Evolutionary conservation across 1,140 invertebrate species (phyloP), one percentile per base, ranked within the genome.

Genomic region (Octopus bimaculoides): DNA sequence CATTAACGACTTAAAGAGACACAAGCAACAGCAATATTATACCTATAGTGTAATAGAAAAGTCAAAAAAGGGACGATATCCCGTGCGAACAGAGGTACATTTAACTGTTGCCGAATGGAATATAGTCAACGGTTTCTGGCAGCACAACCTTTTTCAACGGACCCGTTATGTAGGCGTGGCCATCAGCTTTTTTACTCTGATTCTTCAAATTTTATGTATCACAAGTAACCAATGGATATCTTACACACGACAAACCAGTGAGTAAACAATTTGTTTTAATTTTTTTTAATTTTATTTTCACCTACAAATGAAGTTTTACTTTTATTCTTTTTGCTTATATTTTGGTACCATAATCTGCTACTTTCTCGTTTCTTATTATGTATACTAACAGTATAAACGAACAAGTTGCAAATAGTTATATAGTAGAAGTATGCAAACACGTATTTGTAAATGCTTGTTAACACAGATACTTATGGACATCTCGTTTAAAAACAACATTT

Each of bases 51-150:
- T 86, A 54, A 87, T 86, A 52, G 87, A 87, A 77, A 88, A 87
- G 82, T 83, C 80, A 41, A 85, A 84, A 54, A 86, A 86, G 82
- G 82, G 83, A 53, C 81, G 82, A 66, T 81, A 84, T 20, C 81
- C 83, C 52, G 76, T 84, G 61, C 83, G 83, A 54, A 77, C 80
- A 3, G 81, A 87, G 52, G 84, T 86, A 6, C 81, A 87, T 41
- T 80, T 89, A 61, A 86, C 84, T 7, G 79, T 83, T 26, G 80
- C 84, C 9, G 86, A 90, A 74, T 87, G 87, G 85, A 85, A 86
- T 56, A 81, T 85, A 52, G 78, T 90, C 5, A 80, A 83, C 5
- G 85, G 85, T 14, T 90, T 87, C 81, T 90, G 88, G 88, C 85
- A 89, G 61, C 88, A 90, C 79, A 81, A 82, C 5, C 61, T 85